Evolutionary conservation across 2,888 invertebrate genomes (phyloP).

Genomic region (Aethes cnicana): DNA sequence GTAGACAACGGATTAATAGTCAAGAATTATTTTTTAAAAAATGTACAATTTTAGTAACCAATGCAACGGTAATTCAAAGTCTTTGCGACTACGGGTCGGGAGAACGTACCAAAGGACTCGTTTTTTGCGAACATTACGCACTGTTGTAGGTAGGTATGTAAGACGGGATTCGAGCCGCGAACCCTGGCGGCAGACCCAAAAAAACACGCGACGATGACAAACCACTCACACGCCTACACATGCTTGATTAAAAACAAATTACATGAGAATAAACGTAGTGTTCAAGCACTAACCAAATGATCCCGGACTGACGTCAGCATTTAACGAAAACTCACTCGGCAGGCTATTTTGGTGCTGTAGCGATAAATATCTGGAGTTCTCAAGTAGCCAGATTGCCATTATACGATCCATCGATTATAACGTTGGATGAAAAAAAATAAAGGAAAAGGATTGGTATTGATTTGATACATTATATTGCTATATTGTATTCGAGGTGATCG

Average conservation of each 20-base stretch:
- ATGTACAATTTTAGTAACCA: no score
- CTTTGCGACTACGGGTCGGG: no score
- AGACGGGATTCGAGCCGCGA: constrained; percentile 6
- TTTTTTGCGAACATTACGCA: constrained; percentile 22
- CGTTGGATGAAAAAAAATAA: background rate
- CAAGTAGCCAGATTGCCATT: constrained; percentile 51
- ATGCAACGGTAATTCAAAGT: no score
- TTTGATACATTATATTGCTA: background rate
- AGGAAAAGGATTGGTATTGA: background rate
- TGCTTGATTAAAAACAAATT: constrained; percentile 14
- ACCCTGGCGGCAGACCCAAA: background rate
- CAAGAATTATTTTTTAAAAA: background rate
- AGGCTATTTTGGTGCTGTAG: constrained; percentile 62
- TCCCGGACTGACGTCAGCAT: constrained; percentile 65
- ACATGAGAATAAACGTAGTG: constrained; percentile 33
- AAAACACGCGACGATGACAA: constrained; percentile 7
- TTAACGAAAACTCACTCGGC: constrained; percentile 60
- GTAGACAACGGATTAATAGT: no score
- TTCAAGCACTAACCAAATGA: constrained; percentile 63
- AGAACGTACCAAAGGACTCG: constrained; percentile 12
- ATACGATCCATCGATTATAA: constrained; percentile 43
- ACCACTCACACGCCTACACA: background rate
- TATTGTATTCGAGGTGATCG: no score
- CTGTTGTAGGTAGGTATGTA: no score
- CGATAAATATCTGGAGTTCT: constrained; percentile 62